Base-by-base conservation (phyloP, 2,113 vertebrate genomes). In the Chionodraco myersi region DNA sequence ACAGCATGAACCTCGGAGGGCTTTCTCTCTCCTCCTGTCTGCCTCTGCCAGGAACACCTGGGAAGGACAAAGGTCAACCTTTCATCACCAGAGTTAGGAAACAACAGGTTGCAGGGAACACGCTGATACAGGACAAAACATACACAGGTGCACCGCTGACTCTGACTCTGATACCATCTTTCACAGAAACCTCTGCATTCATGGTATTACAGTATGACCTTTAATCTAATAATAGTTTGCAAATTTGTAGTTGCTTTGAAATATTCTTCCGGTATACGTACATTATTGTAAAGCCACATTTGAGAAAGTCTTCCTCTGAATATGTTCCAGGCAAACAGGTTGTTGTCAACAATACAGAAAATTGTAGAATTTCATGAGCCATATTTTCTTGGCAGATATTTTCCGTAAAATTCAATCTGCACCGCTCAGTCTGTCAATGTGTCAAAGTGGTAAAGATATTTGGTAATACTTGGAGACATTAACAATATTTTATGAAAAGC, bases 61-160 rank as follows among this genome's bases (percentile, higher is more conserved):
- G 83, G 83, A 45, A 75, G 70, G 60, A 77, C 73, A 74, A 77
- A 72, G 36, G 75, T 86, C 79, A 68, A 60, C 52, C 88, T 92
- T 94, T 94, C 91, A 93, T 93, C 93, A 92, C 48, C 23, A 79
- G 59, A 63, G 78, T 59, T 71, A 65, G 88, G 90, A 87, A 90
- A 70, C 62, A 80, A 84, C 90, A 52, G 75, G 68, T 79, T 72
- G 87, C 87, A 86, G 82, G 88, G 80, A 75, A 84, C 79, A 85
- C 53, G 8, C 72, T 79, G 77, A 83, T 80, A 68, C 36, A 3
- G 83, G 84, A 92, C 84, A 87, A 78, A 88, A 72, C 79, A 84
- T 61, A 72, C 72, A 83, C 90, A 93, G 90, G 86, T 91, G 90
- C 80, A 76, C 72, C n/a, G 58, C 72, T 88, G 80, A 85, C 77